These are phyloP conservation scores for Mormyrus iriodes DNA, from an alignment of 2,113 vertebrate genomes.

Conservation along the genomic window DNA sequence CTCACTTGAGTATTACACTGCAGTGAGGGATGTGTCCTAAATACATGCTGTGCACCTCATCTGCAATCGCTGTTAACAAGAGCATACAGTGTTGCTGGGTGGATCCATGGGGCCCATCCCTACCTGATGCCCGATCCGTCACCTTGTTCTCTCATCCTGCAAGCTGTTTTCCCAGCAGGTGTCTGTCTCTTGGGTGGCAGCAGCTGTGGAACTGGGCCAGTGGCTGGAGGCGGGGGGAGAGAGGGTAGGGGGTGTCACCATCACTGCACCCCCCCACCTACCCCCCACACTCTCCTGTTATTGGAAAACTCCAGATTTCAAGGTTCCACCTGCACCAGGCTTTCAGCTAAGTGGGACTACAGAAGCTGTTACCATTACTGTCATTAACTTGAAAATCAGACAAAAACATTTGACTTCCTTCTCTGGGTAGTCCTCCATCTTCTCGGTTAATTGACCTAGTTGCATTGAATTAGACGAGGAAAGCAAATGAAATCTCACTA, in stretches of 20 bases:
- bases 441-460: neutral
- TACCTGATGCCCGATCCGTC: neutral
- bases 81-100: neutral
- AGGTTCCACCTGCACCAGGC: neutral
- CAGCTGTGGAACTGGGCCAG: constrained; percentile 19
- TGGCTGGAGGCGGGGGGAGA: neutral
- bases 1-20: neutral
- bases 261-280: neutral
- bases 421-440: neutral
- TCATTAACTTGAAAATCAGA: neutral
- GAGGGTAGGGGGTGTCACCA: neutral
- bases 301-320: neutral
- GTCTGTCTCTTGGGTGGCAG: neutral
- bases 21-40: neutral
- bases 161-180: neutral
- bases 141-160: neutral
- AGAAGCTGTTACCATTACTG: neutral
- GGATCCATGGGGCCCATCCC: neutral
- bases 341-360: neutral
- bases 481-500: neutral
- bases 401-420: neutral
- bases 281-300: neutral
- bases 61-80: neutral
- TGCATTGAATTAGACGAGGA: neutral
- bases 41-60: neutral